Conservation (phyloP, 2,888 invertebrate genomes). For the Cryptophagus acutangulus region DNA sequence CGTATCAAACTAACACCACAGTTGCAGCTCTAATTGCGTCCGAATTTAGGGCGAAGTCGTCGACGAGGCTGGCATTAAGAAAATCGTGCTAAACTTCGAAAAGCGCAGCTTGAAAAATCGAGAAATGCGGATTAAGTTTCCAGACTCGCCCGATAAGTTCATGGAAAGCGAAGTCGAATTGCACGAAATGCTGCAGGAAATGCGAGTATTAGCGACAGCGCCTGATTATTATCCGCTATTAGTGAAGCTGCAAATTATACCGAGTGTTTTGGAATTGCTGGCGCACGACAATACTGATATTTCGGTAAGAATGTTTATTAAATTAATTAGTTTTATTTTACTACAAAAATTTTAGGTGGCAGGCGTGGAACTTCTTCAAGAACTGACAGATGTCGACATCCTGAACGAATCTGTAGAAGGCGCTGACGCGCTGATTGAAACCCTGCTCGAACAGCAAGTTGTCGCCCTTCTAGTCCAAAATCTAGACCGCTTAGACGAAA, state of each 20-base stretch:
- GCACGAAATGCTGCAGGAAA: constrained; percentile 75
- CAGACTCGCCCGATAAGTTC: constrained; percentile 95
- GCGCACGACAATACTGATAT: constrained; percentile 97
- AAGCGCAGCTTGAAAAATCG: constrained; percentile 91
- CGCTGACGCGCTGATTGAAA: constrained; percentile 80
- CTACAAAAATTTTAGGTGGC: constrained; percentile 38
- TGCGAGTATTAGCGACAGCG: constrained; percentile 91
- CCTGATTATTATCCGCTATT: constrained; percentile 91
- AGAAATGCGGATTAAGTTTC: constrained; percentile 97
- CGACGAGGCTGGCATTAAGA: constrained; percentile 83
- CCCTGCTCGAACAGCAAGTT: constrained; percentile 78
- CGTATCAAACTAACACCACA: constrained; percentile 10
- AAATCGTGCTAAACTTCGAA: constrained; percentile 87
- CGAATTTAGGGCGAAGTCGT: constrained; percentile 69
- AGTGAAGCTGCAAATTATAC: constrained; percentile 83
- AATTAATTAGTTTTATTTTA: neutral
- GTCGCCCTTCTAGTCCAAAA: constrained; percentile 89
- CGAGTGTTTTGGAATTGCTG: constrained; percentile 85
- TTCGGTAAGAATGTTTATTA: no score
- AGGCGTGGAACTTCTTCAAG: constrained; percentile 61
- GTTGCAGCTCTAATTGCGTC: constrained; percentile 5
- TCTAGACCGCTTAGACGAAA: constrained; percentile 88
- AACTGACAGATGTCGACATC: constrained; percentile 94
- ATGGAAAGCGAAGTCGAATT: constrained; percentile 88
- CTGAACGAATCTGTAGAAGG: constrained; percentile 92